Evolutionary conservation across 2,888 invertebrate species (phyloP).

Genomic region (Plebejus anna): DNA sequence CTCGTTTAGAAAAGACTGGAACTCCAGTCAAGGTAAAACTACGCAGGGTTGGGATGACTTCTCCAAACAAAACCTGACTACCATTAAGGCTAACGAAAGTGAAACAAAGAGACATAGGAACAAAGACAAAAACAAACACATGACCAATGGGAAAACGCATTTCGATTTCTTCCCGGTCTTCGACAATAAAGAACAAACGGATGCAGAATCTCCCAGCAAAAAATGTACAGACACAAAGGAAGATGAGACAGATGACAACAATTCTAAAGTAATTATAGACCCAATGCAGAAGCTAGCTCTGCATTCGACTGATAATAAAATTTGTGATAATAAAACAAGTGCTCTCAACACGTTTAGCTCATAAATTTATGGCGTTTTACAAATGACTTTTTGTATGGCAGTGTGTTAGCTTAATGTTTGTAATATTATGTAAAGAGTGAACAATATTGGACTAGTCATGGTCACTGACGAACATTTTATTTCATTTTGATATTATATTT

Average conservation of each 20-base stretch:
- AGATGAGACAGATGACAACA: slow-evolving; percentile 51
- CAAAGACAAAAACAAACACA: slow-evolving; percentile 56
- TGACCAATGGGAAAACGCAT: slow-evolving; percentile 65
- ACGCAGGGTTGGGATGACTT: slow-evolving; percentile 69
- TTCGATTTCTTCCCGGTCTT: slow-evolving; percentile 74
- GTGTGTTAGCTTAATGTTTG: slow-evolving; percentile 54
- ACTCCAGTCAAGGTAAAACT: slow-evolving; percentile 56
- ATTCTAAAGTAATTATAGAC: slow-evolving; percentile 73
- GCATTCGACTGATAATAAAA: slow-evolving; percentile 77
- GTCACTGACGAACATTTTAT: slow-evolving; percentile 29
- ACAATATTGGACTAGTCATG: slow-evolving; percentile 40
- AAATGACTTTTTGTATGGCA: slow-evolving; percentile 57
- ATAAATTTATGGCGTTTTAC: slow-evolving; percentile 63
- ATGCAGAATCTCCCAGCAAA: slow-evolving; percentile 39
- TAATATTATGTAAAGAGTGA: slow-evolving; percentile 37
- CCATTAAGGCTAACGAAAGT: slow-evolving; percentile 57
- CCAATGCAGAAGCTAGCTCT: slow-evolving; percentile 76
- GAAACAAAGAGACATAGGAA: slow-evolving; percentile 50
- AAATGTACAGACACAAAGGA: slow-evolving; percentile 27
- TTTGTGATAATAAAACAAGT: slow-evolving; percentile 77
- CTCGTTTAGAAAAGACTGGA: slow-evolving; percentile 67
- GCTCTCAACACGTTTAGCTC: slow-evolving; percentile 74
- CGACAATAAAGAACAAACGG: slow-evolving; percentile 60
- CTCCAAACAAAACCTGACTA: slow-evolving; percentile 63
- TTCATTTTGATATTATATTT: slow-evolving; percentile 10